Evolutionary conservation across 2,113 vertebrate genomes (phyloP), one percentile per base, ranked within the genome.

Genomic region (Psophia crepitans): DNA sequence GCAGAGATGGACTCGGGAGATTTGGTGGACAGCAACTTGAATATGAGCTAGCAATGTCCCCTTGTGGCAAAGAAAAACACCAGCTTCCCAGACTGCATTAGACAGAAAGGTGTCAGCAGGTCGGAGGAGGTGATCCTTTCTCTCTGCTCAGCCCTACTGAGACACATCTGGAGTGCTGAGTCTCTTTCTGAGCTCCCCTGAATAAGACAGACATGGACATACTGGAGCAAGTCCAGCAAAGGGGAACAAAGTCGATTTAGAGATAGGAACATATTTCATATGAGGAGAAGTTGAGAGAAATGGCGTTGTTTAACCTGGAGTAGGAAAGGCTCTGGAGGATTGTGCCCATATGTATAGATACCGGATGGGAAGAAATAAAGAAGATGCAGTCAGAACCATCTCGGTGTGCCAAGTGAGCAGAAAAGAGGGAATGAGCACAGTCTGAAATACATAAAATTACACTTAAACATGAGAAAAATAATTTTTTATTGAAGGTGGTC

Each of bases 341-440:
- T 0, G 0, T 35, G 56, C 75, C 5, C 9, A 17, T 14, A 27
- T 76, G 15, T 30, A 33, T 20, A 81, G 75, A 43, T 8, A 23
- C 9, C 41, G 61, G 26, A 39, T 35, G 24, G 12, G 5, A 6
- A 41, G 11, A 2, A 33, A 32, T 43, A 69, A 56, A 54, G 24
- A 66, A 22, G 11, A 28, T 4, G 8, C 8, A 56, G 5, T 4
- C 7, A 28, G 20, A 66, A 58, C 3, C 2, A 81, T 78, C 6
- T 64, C 28, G 21, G 5, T 37, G 17, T 48, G 6, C 9, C 8
- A 26, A 64, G 33, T 26, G 1, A 66, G 20, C 0, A 2, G 14
- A 32, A 8, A 84, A 76, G 9, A 66, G 9, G 14, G 24, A 27
- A 37, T 10, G 7, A 19, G 5, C 19, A 51, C 12, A 35, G 21